A percentile compares a stretch with the other conserved stretches of the same genome.
These are phyloP conservation scores for Eolophus roseicapilla DNA, from an alignment of 2,113 vertebrate species.

Conservation along the genomic window DNA sequence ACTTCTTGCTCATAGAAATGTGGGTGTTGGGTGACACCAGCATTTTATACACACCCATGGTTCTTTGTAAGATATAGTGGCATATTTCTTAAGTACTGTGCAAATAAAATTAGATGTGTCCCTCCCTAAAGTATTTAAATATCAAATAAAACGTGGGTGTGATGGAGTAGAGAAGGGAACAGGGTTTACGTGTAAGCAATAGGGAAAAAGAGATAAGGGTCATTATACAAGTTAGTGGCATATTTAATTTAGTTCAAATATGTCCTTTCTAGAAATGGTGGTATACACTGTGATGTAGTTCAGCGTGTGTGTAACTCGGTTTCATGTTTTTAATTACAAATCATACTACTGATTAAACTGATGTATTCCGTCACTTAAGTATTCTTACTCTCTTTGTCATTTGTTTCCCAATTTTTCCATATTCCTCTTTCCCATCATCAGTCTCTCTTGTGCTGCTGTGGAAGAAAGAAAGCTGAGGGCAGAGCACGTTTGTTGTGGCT, in stretches of 20 bases:
- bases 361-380: not conserved
- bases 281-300: not conserved
- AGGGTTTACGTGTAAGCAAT: not conserved
- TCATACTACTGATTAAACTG: not conserved
- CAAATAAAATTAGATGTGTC: not conserved
- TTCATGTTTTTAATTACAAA: not conserved
- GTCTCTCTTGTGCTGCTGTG: not conserved
- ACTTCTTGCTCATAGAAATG: not conserved
- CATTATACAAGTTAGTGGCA: not conserved
- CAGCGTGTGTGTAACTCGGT: not conserved
- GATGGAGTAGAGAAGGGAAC: not conserved
- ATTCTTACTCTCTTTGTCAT: not conserved
- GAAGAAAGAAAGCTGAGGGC: not conserved
- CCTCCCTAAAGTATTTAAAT: not conserved
- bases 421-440: not conserved
- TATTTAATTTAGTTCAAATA: not conserved
- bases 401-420: not conserved
- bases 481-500: not conserved
- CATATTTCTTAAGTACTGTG: not conserved
- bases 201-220: not conserved
- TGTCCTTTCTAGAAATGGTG: not conserved
- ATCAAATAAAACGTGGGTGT: not conserved
- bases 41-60: not conserved
- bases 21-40: not conserved
- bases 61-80: not conserved